A percentile compares a stretch with the other conserved stretches of the same genome.
phyloP scores from a whole-genome alignment of 1,140 invertebrate species.

The Saxidomus purpurata region DNA sequence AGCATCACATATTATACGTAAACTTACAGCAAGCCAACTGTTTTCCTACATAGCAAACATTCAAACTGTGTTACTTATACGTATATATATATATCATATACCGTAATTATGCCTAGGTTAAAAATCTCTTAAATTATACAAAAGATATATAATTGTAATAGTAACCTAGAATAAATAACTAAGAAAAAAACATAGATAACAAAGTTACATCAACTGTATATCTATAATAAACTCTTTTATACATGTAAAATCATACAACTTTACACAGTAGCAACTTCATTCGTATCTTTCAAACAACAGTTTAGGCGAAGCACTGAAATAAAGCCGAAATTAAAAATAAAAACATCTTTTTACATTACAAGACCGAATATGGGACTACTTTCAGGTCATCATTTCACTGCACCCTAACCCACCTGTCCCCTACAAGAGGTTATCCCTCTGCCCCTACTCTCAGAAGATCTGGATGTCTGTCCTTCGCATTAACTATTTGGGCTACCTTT shows the following conservation, averaged over 20 bases:
- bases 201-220: constrained; percentile 19
- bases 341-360: too few relatives aligned
- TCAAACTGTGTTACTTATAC: constrained; percentile 13
- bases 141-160: constrained; percentile 12
- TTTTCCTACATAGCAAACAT: not conserved
- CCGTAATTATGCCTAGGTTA: constrained; percentile 12
- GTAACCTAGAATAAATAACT: constrained; percentile 40
- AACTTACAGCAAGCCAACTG: not conserved
- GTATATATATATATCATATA: constrained; percentile 8
- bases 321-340: not conserved
- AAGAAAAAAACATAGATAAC: constrained; percentile 34
- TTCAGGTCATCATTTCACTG: too few relatives aligned
- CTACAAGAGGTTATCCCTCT: too few relatives aligned
- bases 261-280: not conserved
- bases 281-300: not conserved
- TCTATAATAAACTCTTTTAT: constrained; percentile 31
- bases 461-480: too few relatives aligned
- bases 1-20: not conserved
- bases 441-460: too few relatives aligned
- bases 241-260: constrained; percentile 16
- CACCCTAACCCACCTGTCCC: too few relatives aligned
- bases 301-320: not conserved
- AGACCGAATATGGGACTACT: too few relatives aligned
- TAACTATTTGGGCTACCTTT: too few relatives aligned
- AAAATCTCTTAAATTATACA: constrained; percentile 3